These are phyloP conservation scores for Cynopterus sphinx DNA, from an alignment of 2,797 vertebrate species.

Conservation along the genomic window DNA sequence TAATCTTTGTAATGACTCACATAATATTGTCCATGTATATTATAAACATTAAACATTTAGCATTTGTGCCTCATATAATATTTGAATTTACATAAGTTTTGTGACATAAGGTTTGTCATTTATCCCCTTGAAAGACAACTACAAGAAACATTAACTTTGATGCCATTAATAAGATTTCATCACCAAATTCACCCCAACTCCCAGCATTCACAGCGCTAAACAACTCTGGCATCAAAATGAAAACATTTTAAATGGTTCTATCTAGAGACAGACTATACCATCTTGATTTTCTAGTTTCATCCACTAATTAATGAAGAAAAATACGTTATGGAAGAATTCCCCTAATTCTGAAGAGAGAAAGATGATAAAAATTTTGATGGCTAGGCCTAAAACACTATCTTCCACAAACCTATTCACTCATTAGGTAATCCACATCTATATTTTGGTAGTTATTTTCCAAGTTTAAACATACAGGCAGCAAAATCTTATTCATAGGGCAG, in stretches of 20 bases:
- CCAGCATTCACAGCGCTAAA: not conserved
- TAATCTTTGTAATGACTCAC: not conserved
- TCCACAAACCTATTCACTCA: not conserved
- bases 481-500: not conserved
- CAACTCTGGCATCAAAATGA: not conserved
- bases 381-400: not conserved
- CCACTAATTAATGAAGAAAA: not conserved
- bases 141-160: not conserved
- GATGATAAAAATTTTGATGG: not conserved
- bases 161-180: not conserved
- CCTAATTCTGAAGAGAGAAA: not conserved
- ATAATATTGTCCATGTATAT: not conserved
- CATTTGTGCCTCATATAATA: not conserved
- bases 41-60: not conserved
- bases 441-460: not conserved
- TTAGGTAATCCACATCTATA: not conserved
- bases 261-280: not conserved
- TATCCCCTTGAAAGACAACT: not conserved
- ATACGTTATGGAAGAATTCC: not conserved
- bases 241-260: not conserved
- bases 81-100: not conserved
- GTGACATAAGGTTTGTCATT: not conserved
- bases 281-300: not conserved
- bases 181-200: not conserved
- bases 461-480: not conserved